phyloP scores from a whole-genome alignment of 2,113 vertebrate genomes.

The Dasyurus viverrinus region DNA sequence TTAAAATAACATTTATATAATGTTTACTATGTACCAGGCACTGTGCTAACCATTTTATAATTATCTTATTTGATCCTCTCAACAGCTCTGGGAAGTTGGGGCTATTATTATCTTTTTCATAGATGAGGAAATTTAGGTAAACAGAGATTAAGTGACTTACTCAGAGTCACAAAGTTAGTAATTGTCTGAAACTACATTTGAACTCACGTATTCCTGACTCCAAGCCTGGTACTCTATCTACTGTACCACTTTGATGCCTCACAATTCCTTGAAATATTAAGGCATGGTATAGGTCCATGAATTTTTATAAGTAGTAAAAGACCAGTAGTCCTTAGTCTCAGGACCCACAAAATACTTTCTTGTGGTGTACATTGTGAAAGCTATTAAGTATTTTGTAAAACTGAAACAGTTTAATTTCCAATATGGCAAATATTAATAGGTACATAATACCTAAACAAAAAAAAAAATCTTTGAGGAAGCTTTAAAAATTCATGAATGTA shows the following conservation, averaged over 20 bases:
- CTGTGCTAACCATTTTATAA: neutral
- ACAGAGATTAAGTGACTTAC: neutral
- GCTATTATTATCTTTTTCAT: neutral
- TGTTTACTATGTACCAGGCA: neutral
- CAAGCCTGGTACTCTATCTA: neutral
- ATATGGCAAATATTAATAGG: neutral
- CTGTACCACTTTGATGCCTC: neutral
- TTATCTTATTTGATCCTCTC: neutral
- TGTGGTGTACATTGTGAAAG: neutral
- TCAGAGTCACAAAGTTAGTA: neutral
- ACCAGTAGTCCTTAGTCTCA: neutral
- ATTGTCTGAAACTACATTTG: rapidly evolving
- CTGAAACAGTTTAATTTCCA: neutral
- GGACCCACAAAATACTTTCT: neutral
- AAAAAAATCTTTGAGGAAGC: neutral
- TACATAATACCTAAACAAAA: neutral
- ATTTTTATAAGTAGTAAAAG: neutral
- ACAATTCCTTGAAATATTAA: neutral
- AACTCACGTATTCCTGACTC: neutral
- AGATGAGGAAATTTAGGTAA: neutral
- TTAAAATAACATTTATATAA: neutral
- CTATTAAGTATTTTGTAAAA: neutral
- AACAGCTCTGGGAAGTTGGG: neutral
- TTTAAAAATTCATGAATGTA: neutral
- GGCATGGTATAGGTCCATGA: neutral